A percentile compares a stretch with the other conserved stretches of the same genome.
Evolutionary conservation across 2,113 vertebrate species (phyloP).

Genomic region (Perccottus glenii): DNA sequence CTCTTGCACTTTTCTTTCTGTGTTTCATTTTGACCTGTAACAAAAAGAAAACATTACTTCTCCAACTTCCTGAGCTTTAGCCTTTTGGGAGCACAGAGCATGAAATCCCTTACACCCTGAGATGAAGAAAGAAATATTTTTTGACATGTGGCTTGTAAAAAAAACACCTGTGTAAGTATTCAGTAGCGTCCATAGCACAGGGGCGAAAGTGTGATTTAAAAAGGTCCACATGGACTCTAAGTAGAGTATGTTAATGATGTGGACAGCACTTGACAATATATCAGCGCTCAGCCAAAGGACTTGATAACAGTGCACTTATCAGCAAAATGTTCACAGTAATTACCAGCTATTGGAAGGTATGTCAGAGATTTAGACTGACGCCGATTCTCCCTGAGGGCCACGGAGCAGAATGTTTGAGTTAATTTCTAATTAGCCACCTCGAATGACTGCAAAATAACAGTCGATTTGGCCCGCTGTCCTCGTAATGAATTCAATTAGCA

Average conservation of each 20-base stretch:
- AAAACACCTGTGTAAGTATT: slow-evolving; percentile 17
- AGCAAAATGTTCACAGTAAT: slow-evolving; percentile 38
- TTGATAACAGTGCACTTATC: slow-evolving; percentile 11
- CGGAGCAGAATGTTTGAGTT: slow-evolving; percentile 50
- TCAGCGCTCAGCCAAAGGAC: neutral
- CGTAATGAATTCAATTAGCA: slow-evolving; percentile 73
- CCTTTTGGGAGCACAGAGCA: slow-evolving; percentile 22
- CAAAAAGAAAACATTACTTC: slow-evolving; percentile 27
- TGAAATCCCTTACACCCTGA: slow-evolving; percentile 35
- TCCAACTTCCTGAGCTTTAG: slow-evolving; percentile 21
- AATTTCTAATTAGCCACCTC: slow-evolving; percentile 69
- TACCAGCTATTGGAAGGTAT: slow-evolving; percentile 43
- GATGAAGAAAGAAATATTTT: slow-evolving; percentile 43
- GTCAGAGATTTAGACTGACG: slow-evolving; percentile 39
- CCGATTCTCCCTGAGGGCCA: slow-evolving; percentile 23
- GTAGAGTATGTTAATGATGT: neutral
- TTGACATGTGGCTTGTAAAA: slow-evolving; percentile 33
- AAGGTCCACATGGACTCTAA: neutral
- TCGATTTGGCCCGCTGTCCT: slow-evolving; percentile 60
- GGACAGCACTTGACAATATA: neutral
- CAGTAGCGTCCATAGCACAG: slow-evolving; percentile 6
- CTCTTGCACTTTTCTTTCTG: neutral
- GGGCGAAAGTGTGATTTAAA: neutral
- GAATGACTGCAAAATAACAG: slow-evolving; percentile 61
- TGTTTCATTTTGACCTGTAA: slow-evolving; percentile 10